Conservation (phyloP, 2,797 vertebrate species). For the Tinamus major region DNA sequence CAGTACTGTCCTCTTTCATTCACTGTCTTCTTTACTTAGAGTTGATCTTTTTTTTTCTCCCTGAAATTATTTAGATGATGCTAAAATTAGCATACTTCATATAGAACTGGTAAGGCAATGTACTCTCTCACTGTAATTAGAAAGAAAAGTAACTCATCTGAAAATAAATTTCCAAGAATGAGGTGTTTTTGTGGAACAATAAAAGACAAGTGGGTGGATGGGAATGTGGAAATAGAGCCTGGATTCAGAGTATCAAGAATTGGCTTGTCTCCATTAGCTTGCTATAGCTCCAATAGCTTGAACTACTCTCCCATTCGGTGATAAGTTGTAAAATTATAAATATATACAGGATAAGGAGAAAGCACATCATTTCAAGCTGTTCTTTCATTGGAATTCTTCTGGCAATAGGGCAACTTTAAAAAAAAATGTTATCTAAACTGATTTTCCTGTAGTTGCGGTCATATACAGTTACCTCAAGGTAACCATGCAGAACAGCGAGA, state of each 20-base stretch:
- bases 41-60: not conserved
- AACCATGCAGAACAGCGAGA: not conserved
- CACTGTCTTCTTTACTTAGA: slow-evolving; percentile 7
- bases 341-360: slow-evolving; percentile 40
- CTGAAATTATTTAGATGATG: slow-evolving; percentile 6
- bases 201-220: slow-evolving; percentile 53
- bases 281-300: slow-evolving; percentile 35
- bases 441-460: not conserved
- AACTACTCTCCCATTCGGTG: not conserved
- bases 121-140: slow-evolving; percentile 51
- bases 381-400: slow-evolving; percentile 31
- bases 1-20: not conserved
- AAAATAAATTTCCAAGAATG: slow-evolving; percentile 59
- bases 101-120: slow-evolving; percentile 19
- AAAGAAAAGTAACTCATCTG: slow-evolving; percentile 34
- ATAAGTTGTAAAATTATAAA: slow-evolving; percentile 19
- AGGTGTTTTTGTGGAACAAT: slow-evolving; percentile 60
- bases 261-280: slow-evolving; percentile 16
- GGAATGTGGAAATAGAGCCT: slow-evolving; percentile 35
- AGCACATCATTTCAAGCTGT: slow-evolving; percentile 24
- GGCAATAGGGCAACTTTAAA: slow-evolving; percentile 19
- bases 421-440: slow-evolving; percentile 30
- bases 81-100: slow-evolving; percentile 41
- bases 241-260: slow-evolving; percentile 20
- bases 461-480: not conserved